A percentile compares a stretch with the other conserved stretches of the same genome.
These are phyloP conservation scores for Sebastes cheni DNA, from an alignment of 2,797 vertebrate species.

Conservation along the genomic window DNA sequence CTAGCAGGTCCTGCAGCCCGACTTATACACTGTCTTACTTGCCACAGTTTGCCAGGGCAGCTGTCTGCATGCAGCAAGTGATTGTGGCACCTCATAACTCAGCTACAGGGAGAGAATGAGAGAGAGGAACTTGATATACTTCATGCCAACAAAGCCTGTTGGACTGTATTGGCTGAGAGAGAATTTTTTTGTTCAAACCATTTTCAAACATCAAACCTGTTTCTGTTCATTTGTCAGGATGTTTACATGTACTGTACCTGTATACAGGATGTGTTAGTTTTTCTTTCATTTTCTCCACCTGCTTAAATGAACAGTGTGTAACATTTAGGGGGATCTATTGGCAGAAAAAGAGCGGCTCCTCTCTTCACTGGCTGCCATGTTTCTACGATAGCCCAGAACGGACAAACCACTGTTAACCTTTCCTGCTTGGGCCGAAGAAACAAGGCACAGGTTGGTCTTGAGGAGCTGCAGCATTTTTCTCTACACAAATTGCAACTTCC, in stretches of 20 bases:
- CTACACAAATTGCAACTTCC: no score
- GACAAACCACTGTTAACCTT: no score
- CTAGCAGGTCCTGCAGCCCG: slow-evolving; percentile 2
- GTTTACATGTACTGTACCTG: no score
- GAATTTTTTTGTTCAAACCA: not conserved
- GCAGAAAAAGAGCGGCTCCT: no score
- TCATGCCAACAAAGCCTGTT: not conserved
- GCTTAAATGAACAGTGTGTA: not conserved
- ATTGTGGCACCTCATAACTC: slow-evolving; percentile 65
- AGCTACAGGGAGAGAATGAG: slow-evolving; percentile 24
- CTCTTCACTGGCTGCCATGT: no score
- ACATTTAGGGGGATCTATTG: no score
- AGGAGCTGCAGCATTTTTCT: no score
- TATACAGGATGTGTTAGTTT: not conserved
- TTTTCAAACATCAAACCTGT: not conserved
- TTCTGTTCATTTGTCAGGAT: not conserved
- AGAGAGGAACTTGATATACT: slow-evolving; percentile 8
- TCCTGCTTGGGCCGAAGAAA: no score
- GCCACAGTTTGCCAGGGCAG: slow-evolving; percentile 67
- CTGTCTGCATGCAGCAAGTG: slow-evolving; percentile 68
- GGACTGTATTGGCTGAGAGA: not conserved
- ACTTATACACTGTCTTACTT: slow-evolving; percentile 44
- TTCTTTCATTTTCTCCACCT: not conserved
- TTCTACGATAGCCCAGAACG: no score
- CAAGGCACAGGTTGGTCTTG: no score